Base-by-base conservation (phyloP, 2,113 vertebrate genomes). In the Melospiza georgiana region DNA sequence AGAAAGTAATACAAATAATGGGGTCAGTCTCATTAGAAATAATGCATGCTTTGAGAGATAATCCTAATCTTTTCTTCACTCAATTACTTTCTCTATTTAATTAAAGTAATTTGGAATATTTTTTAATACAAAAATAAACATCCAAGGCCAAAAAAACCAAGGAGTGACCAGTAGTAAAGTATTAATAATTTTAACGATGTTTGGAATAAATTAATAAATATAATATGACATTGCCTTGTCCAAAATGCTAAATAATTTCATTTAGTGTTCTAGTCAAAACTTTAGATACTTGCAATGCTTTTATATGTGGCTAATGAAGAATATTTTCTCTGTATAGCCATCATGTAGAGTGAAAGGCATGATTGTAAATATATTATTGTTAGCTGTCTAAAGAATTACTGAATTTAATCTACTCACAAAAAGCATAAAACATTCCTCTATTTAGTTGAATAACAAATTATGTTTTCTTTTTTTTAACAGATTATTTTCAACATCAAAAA, bases 1-100 rank as follows among this genome's bases (percentile, higher is more conserved):
- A 78, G 86, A 94, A 87, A 95, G 24, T 72, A 65, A 94, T 73
- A 68, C 18, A 94, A 81, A 94, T 37, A 93, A 37, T 89, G 33
- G 39, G 82, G 52, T 69, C 83, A 73, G 91, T 90, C 21, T 93
- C 66, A 90, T 76, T 46, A 95, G 27, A 86, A 95, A 80, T 67
- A 81, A 81, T 55, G 14, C 9, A 84, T 58, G 9, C 25, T 95
- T 93, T 97, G 84, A 83, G 30, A 78, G 22, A 89, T 84, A 94
- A 92, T 93, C 75, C 30, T 91, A 39, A 84, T 66, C 3, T 63
- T 93, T 97, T 79, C 94, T 59, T 51, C 15, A 80, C 31, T 79
- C 68, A 54, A 31, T 76, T 33, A 24, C 8, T 77, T 89, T 78
- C 24, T 44, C 33, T 76, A 9, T 75, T 94, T 93, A 96, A 96